These are phyloP conservation scores for Gymnodraco acuticeps DNA, from an alignment of 2,797 vertebrate genomes.

Conservation along the genomic window DNA sequence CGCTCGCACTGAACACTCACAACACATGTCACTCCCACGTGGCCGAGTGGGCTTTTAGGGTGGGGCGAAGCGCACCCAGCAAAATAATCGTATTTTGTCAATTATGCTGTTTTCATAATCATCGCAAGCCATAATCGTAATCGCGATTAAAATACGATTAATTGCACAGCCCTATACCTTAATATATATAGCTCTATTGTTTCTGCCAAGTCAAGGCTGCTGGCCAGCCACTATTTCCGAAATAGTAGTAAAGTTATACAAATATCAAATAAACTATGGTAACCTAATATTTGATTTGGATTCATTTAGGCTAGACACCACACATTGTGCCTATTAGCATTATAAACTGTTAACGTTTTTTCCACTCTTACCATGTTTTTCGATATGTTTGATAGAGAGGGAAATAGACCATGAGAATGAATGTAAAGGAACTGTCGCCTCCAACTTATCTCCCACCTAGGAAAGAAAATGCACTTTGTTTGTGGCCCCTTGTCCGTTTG, in stretches of 20 bases:
- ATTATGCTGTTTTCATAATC: too few species aligned
- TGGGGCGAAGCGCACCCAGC: too few species aligned
- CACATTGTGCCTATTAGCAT: neutral
- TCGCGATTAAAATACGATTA: too few species aligned
- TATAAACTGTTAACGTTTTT: neutral
- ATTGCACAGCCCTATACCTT: too few species aligned
- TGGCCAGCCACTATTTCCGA: neutral
- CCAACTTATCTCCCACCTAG: conserved; percentile 50
- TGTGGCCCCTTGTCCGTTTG: conserved; percentile 67
- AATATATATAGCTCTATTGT: conserved; percentile 9
- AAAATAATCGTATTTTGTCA: too few species aligned
- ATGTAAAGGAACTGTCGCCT: conserved; percentile 23
- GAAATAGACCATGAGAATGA: conserved; percentile 13
- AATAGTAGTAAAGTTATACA: neutral
- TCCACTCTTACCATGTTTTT: neutral
- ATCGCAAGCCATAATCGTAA: too few species aligned
- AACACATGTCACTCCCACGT: too few species aligned
- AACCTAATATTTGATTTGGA: neutral
- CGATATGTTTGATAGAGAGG: neutral
- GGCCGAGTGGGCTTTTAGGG: too few species aligned
- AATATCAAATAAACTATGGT: neutral
- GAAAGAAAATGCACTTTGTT: conserved; percentile 48
- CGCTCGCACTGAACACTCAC: too few species aligned
- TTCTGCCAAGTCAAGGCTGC: neutral
- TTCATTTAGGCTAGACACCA: neutral